These are phyloP conservation scores for Neotoxoptera formosana DNA, from an alignment of 1,140 invertebrate species.

Conservation along the genomic window DNA sequence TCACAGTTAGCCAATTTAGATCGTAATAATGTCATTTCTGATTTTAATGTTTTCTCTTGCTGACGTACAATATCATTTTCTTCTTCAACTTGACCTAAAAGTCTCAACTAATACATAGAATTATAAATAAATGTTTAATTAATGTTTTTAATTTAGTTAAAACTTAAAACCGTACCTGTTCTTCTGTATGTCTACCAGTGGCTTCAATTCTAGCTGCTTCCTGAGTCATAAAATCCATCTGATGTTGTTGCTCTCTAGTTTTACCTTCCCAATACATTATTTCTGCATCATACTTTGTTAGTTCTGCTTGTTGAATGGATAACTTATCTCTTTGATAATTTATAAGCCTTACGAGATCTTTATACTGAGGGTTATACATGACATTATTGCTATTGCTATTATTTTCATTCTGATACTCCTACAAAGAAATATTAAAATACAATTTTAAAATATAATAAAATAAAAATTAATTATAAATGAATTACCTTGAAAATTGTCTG, in stretches of 20 bases:
- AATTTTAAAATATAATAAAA: neutral
- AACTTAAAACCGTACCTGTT: conserved; percentile 69
- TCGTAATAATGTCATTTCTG: conserved; percentile 81
- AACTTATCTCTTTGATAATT: conserved; percentile 90
- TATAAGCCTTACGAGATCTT: conserved; percentile 83
- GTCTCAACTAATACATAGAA: conserved; percentile 69
- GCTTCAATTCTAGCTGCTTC: conserved; percentile 75
- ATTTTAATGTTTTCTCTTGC: conserved; percentile 84
- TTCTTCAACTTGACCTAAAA: conserved; percentile 81
- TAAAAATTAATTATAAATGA: neutral
- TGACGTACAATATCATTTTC: conserved; percentile 88
- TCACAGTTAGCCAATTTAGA: conserved; percentile 88
- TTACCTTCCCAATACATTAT: conserved; percentile 88
- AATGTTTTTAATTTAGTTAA: neutral
- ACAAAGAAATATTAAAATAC: neutral
- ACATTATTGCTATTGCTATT: conserved; percentile 59
- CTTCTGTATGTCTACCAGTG: conserved; percentile 75
- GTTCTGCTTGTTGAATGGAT: conserved; percentile 84
- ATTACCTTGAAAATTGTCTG: conserved; percentile 47
- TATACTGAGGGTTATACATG: conserved; percentile 71
- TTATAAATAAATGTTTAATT: conserved; percentile 12
- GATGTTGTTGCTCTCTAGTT: conserved; percentile 82
- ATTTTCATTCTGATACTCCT: conserved; percentile 66
- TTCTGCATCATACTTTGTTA: conserved; percentile 89
- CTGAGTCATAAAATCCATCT: conserved; percentile 82